Evolutionary conservation across 2,113 vertebrate species (phyloP), one percentile per base, ranked within the genome.

Genomic region (Cyrtonyx montezumae): DNA sequence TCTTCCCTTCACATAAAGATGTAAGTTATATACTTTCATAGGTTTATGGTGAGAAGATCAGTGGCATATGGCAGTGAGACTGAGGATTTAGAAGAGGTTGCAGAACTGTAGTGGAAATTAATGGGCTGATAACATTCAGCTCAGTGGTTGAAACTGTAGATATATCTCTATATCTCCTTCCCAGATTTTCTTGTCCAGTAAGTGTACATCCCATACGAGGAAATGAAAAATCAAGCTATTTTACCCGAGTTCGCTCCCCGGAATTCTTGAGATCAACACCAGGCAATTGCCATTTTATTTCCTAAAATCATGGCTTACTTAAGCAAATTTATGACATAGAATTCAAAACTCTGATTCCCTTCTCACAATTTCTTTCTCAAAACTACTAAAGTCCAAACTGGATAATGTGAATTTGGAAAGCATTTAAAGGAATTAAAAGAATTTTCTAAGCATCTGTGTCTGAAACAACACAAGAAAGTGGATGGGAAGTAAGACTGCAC

Each of bases 311-410:
- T 15, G 62, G 56, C 9, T 22, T 7, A 65, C 12, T 45, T 66
- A 26, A 75, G 26, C 6, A 87, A 65, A 55, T 46, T 40, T 71
- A 23, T 21, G 13, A 55, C 0, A 0, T 30, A 62, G 3, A 73
- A 77, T 10, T 82, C 73, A 63, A 81, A 49, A 74, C 16, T 53
- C n/a, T 49, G 4, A 17, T 42, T 81, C 4, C 8, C 51, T 46
- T 79, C 14, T 13, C 25, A 53, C 4, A 26, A 0, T 37, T 65
- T 51, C 56, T 87, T 80, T 58, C 42, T 58, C 36, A 37, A 49
- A 75, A 5, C 18, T n/a, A 75, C n/a, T n/a, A 3, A 88, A 84
- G 87, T 23, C 2, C 5, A 51, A 71, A 65, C 45, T 43, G 14
- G 69, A 76, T 36, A 66, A 77, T 37, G 28, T 62, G 5, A 43